Evolutionary conservation across 2,113 vertebrate genomes (phyloP), one percentile per base, ranked within the genome.

Genomic region (Piliocolobus tephrosceles): DNA sequence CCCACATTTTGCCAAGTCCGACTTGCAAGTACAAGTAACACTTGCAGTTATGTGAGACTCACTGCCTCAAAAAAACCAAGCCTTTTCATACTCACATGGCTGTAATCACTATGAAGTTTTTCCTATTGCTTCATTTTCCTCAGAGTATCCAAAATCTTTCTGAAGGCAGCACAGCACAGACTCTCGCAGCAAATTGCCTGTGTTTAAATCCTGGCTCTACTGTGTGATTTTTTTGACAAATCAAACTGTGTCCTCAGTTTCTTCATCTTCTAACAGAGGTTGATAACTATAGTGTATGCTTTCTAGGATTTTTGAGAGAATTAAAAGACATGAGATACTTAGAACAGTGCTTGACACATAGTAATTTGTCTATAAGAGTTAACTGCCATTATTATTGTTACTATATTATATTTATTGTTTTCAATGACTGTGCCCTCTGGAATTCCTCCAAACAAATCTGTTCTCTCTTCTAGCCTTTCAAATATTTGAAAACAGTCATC

Each of bases 261-360:
- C 45, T 72, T 91, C 76, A 30, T 94, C 72, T 94, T 88, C 87
- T 92, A 79, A 88, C 91, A 88, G 88, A 84, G 13, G 55, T 45
- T 68, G 25, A 40, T 70, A 83, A 45, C 45, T 76, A 45, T 70
- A 72, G 32, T 8, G 25, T 79, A 58, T 95, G 35, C 32, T 76
- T 91, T 52, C 55, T 40, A 78, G 27, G 43, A 78, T 52, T 89
- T 55, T 79, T 86, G 35, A 85, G 76, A 90, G 16, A 93, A 43
- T 52, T 64, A 17, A 47, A 83, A 82, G 57, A 80, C 64, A 13
- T 66, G 88, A 84, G 61, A 9, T 89, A 50, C 55, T 94, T 86
- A 52, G 11, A 91, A 81, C 4, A 83, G 55, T 83, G 11, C 45
- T 58, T 82, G 18, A 38, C 61, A 45, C 2, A 40, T 78, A 85